These are phyloP conservation scores for Brachylomia viminalis DNA, from an alignment of 2,888 invertebrate species.

Conservation along the genomic window DNA sequence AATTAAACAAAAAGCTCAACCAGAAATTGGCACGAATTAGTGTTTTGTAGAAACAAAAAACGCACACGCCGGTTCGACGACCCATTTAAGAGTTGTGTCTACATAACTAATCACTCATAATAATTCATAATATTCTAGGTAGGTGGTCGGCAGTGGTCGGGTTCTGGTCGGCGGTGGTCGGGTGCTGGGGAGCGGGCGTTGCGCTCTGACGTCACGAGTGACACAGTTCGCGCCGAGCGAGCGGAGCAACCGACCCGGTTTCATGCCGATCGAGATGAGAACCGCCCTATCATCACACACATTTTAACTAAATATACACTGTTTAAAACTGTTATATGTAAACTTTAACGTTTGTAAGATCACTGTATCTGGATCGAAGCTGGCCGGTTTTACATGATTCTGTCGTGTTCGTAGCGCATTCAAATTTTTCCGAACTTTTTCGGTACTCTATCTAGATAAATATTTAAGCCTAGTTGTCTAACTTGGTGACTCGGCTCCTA, in stretches of 20 bases:
- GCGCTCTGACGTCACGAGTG: constrained; percentile 77
- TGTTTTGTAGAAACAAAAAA: constrained; percentile 57
- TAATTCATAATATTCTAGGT: constrained; percentile 62
- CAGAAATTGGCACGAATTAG: constrained; percentile 51
- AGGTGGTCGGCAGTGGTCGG: constrained; percentile 43
- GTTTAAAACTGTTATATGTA: constrained; percentile 62
- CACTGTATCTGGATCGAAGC: constrained; percentile 27
- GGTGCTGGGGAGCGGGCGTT: constrained; percentile 44
- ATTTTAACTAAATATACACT: constrained; percentile 67
- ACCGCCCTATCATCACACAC: constrained; percentile 66
- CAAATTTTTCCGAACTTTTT: not conserved
- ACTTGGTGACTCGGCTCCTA: too few species aligned
- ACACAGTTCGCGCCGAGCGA: constrained; percentile 73
- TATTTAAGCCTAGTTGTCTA: not conserved
- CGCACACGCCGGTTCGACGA: constrained; percentile 61
- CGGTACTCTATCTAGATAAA: not conserved
- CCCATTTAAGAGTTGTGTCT: constrained; percentile 65
- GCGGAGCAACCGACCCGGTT: constrained; percentile 75
- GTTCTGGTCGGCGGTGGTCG: constrained; percentile 35
- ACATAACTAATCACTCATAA: constrained; percentile 67
- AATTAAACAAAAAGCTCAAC: constrained; percentile 38
- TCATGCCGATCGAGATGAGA: constrained; percentile 64
- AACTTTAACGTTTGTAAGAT: constrained; percentile 46
- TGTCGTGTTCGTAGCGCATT: not conserved
- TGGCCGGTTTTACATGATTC: constrained; percentile 1